A percentile compares a stretch with the other conserved stretches of the same genome.
These are phyloP conservation scores for Agonopterix arenella DNA, from an alignment of 2,888 invertebrate species.

Conservation along the genomic window DNA sequence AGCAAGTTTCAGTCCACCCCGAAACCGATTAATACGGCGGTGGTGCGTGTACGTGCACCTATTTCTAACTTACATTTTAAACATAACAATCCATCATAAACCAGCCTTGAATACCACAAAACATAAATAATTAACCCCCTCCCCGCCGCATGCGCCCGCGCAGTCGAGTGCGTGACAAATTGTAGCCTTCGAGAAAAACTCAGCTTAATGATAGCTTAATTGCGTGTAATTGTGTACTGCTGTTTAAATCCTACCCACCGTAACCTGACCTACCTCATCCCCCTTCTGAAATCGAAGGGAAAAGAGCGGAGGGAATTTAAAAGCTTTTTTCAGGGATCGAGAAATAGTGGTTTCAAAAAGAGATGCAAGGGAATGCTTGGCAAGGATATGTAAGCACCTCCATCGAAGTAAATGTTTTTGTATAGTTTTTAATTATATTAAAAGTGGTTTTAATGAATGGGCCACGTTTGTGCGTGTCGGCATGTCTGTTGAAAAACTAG, in stretches of 20 bases:
- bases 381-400: slow-evolving; percentile 14
- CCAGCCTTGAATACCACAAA: no score
- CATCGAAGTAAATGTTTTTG: slow-evolving; percentile 8
- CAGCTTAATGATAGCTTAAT: slow-evolving; percentile 49
- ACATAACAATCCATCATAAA: no score
- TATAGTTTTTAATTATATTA: slow-evolving; percentile 23
- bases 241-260: background rate
- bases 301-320: no score
- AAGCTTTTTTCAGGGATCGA: no score
- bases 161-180: slow-evolving; percentile 47
- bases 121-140: background rate
- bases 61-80: no score
- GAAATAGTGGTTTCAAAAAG: background rate
- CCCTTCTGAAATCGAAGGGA: background rate
- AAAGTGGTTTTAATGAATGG: slow-evolving; percentile 26
- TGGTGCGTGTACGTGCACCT: no score
- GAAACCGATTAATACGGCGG: no score
- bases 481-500: slow-evolving; percentile 6
- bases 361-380: slow-evolving; percentile 9
- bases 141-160: slow-evolving; percentile 16
- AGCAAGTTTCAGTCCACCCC: no score
- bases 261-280: background rate
- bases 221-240: slow-evolving; percentile 37
- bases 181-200: slow-evolving; percentile 34
- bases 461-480: slow-evolving; percentile 13